These are phyloP conservation scores for Platycnemis pennipes DNA, from an alignment of 2,888 invertebrate species.

Conservation along the genomic window DNA sequence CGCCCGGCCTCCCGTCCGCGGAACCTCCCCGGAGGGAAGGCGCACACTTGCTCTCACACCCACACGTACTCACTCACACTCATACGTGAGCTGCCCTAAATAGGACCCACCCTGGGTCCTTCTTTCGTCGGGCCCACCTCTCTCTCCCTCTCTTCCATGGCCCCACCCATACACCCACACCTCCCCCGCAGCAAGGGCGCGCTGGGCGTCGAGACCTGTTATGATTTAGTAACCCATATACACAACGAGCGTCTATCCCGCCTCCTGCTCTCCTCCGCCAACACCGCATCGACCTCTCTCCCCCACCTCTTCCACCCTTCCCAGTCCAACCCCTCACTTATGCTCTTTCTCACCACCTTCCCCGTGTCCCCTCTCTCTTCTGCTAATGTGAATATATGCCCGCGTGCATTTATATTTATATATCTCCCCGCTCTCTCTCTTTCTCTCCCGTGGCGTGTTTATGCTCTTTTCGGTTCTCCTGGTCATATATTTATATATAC, in stretches of 20 bases:
- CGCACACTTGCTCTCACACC: background rate
- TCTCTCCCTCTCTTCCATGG: background rate
- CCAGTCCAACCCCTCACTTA: background rate
- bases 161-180: background rate
- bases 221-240: slow-evolving; percentile 62
- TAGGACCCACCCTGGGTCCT: background rate
- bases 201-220: background rate
- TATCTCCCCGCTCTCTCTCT: background rate
- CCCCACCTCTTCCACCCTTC: background rate
- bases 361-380: background rate
- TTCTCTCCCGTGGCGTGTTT: background rate
- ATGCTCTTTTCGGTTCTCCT: background rate
- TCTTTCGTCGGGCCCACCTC: background rate
- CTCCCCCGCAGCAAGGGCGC: background rate
- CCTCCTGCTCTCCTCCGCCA: background rate
- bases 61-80: background rate
- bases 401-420: background rate
- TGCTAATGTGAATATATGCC: background rate
- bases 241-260: background rate
- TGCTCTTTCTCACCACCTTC: no score
- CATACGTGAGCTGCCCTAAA: background rate
- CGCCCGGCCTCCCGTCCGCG: background rate
- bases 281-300: background rate
- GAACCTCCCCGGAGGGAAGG: background rate
- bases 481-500: background rate